Percentiles rank a stretch among this genome's conserved stretches.
These are phyloP conservation scores for Tribolium castaneum DNA, from an alignment of 1,140 invertebrate species.

Conservation along the genomic window DNA sequence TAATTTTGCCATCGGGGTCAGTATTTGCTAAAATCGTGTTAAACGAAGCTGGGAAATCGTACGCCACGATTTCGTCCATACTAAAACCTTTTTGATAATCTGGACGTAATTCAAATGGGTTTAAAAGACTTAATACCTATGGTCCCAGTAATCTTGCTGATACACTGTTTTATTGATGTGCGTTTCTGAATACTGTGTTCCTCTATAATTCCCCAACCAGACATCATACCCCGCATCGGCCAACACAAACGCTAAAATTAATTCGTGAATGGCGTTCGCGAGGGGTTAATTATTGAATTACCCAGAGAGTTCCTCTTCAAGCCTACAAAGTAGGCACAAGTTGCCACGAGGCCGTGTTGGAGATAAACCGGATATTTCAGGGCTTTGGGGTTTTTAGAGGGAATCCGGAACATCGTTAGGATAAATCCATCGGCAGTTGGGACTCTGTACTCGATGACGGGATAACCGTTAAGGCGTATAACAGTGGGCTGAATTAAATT, in stretches of 20 bases:
- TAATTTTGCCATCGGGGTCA: conserved; percentile 62
- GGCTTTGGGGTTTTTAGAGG: conserved; percentile 50
- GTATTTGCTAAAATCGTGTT: conserved; percentile 56
- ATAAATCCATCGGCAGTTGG: conserved; percentile 70
- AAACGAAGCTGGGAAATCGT: conserved; percentile 17
- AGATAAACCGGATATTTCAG: conserved; percentile 68
- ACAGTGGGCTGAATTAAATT: conserved; percentile 62
- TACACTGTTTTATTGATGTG: conserved; percentile 62
- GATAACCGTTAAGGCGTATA: conserved; percentile 67
- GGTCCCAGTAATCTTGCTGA: conserved; percentile 66
- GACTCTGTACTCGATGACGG: conserved; percentile 67
- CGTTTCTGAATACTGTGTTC: conserved; percentile 71
- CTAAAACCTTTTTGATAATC: conserved; percentile 14
- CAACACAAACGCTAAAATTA: conserved; percentile 57
- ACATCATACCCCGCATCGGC: conserved; percentile 75
- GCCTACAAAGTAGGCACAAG: conserved; percentile 70
- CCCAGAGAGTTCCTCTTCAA: conserved; percentile 64
- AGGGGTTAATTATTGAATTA: conserved; percentile 39
- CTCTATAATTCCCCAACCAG: conserved; percentile 77
- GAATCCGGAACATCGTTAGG: conserved; percentile 68
- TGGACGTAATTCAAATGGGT: conserved; percentile 49
- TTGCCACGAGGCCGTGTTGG: conserved; percentile 74
- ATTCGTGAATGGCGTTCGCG: neutral
- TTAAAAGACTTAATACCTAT: conserved; percentile 61
- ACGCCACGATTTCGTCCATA: conserved; percentile 13